Base-by-base conservation (phyloP, 1,140 invertebrate species). In the Varroa destructor region DNA sequence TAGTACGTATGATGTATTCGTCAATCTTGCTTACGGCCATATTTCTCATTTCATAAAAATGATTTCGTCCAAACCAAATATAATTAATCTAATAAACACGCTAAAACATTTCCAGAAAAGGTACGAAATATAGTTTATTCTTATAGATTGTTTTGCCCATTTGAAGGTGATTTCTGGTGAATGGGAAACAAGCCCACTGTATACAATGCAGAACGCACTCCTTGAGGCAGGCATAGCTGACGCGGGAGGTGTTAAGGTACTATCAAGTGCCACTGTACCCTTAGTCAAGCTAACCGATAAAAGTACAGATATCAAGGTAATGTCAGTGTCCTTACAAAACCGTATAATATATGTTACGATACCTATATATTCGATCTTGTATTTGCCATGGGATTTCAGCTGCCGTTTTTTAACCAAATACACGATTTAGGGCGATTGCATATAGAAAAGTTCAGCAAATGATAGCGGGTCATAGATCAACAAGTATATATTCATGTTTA, bases 221-320 rank as follows among this genome's bases (percentile, higher is more conserved):
- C 82, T 95, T 72, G 87, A 89, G 73, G 87, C 89, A 78, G 88
- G 88, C 76, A 90, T 97, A 73, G 90, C 91, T 67, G 88, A 91
- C 77, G 85, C 87, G 75, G 85, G 87, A 77, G 88, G 89, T 74
- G 88, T 97, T 77, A 95, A 96, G 85, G 93, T 97, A 75, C 84
- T 97, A 74, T 93, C 97, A 80, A 95, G 93, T 83, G 94, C 95
- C 72, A 92, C 92, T 40, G 85, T 97, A 75, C 94, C 95, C 75
- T 97, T 98, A 76, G 89, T 98, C 46, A 98, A 98, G 83, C 84
- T 97, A 77, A 94, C 90, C n/a, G 94, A 99, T 81, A 87, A 87
- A 74, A 86, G 88, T 78, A 94, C 92, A 55, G 90, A 94, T 75
- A 89, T 97, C 67, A 87, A 87, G 80, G 91, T 78, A 14, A 37